Base-by-base conservation (phyloP, 1,140 invertebrate species). In the Aphelenchoides besseyi region DNA sequence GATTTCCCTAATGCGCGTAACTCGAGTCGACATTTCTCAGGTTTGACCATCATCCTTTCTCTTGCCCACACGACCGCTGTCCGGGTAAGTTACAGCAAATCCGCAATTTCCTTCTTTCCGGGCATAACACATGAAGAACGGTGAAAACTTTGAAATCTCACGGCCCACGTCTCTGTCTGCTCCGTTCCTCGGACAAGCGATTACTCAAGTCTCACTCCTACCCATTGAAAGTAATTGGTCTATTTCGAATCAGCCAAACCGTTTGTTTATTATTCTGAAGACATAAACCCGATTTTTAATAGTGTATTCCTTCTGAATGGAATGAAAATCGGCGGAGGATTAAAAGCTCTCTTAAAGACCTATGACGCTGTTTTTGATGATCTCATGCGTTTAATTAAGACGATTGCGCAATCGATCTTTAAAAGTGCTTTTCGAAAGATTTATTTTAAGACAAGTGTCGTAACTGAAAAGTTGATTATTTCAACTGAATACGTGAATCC, bases 21-120 rank as follows among this genome's bases (percentile, higher is more conserved):
- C 41, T 48, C 41, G 41, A 48, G 41, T 48, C 41, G 41, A 23
- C 41, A 23, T 48, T 48, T 48, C 41, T 48, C 41, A 48, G 41
- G 41, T 48, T 48, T 48, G 12, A 23, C 41, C 41, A 12, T 48
- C 23, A 12, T 48, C 23, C 41, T 48, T 48, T 23, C 41, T 48
- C 12, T 48, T 48, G 41, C 41, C 41, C 41, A 48, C 41, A 48
- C 41, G 23, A 48, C 23, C 41, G 41, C 41, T 48, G 12, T n/a
- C n/a, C n/a, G n/a, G n/a, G n/a, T n/a, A 12, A 48, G 41, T 48
- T 48, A 48, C 41, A 48, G 41, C 41, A 48, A 48, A 48, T 48
- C 41, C 41, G 41, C 41, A 48, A 48, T 48, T 48, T 48, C 41
- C 41, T 23, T 48, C 23, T 12, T 48, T 48, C 23, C 41, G 12